Evolutionary conservation across 1,140 invertebrate genomes (phyloP), one percentile per base, ranked within the genome.

Genomic region (Neelides sp.): DNA sequence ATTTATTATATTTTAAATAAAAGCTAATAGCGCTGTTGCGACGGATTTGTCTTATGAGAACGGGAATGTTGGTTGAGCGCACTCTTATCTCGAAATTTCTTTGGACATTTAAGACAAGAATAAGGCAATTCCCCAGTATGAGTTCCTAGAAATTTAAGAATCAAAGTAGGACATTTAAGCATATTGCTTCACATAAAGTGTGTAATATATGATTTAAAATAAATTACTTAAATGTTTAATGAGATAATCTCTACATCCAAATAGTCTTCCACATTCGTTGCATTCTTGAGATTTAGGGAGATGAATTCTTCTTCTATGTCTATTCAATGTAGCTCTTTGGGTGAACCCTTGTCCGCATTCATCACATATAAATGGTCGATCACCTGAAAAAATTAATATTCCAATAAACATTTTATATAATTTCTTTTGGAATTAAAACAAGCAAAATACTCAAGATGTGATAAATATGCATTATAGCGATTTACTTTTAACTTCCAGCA

Each of bases 101-200:
- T 58, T 34, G 37, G 36, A 43, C 56, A 58, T 34, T 58, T 58
- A 19, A 37, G 43, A 43, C 56, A 58, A 17, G 35, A 22, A 36
- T 58, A 58, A 8, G 56, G 55, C 20, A 53, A 49, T 40, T 58
- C 56, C 35, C 56, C 56, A 23, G 56, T 58, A 48, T 58, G 56
- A 20, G 50, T 58, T n/a, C 56, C 52, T 54, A 19, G 2, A 32
- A 52, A 27, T 13, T 20, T 26, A 12, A 51, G 23, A 30, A 5
- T 26, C 3, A 44, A 17, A 12, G n/a, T 30, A 3, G 26, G 7
- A 36, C 23, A 17, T 27, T 28, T 30, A 28, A 10, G 32, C 17
- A 28, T 24, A 37, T 24, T 39, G 26, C 32, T 39, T 20, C 17
- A 43, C 44, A 27, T 40, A 12, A 41, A 19, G 7, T 17, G 23